A percentile compares a stretch with the other conserved stretches of the same genome.
Conservation (phyloP, 2,888 invertebrate species). For the Caradrina clavipalpis region DNA sequence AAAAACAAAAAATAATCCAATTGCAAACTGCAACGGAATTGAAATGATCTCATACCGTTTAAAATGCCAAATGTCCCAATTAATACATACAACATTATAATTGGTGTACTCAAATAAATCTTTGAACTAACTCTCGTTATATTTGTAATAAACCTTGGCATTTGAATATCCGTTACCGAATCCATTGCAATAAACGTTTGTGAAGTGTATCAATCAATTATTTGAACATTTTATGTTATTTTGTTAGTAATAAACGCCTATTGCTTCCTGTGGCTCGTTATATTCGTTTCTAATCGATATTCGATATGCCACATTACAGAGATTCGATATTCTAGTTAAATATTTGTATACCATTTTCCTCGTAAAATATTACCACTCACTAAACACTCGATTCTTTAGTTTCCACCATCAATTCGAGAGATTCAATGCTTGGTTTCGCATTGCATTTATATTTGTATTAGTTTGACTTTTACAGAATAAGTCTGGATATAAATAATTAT, state of each 20-base stretch:
- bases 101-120: conserved; percentile 52
- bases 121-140: conserved; percentile 55
- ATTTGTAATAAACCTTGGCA: conserved; percentile 79
- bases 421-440: not conserved
- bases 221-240: conserved; percentile 27
- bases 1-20: conserved; percentile 21
- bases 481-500: not conserved
- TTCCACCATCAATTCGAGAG: not conserved
- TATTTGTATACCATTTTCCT: not conserved
- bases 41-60: conserved; percentile 36
- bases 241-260: conserved; percentile 46
- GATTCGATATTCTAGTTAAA: conserved; percentile 4
- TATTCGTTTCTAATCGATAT: conserved; percentile 26
- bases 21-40: conserved; percentile 14
- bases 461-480: not conserved
- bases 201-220: conserved; percentile 76
- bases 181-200: conserved; percentile 66
- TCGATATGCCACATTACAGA: conserved; percentile 10
- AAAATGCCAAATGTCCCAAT: conserved; percentile 35
- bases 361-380: no score
- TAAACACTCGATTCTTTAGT: not conserved
- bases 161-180: conserved; percentile 77
- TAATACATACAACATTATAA: conserved; percentile 41
- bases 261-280: conserved; percentile 22
- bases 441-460: not conserved